Evolutionary conservation across 2,888 invertebrate species (phyloP).

Genomic region (Quadriops clusia): DNA sequence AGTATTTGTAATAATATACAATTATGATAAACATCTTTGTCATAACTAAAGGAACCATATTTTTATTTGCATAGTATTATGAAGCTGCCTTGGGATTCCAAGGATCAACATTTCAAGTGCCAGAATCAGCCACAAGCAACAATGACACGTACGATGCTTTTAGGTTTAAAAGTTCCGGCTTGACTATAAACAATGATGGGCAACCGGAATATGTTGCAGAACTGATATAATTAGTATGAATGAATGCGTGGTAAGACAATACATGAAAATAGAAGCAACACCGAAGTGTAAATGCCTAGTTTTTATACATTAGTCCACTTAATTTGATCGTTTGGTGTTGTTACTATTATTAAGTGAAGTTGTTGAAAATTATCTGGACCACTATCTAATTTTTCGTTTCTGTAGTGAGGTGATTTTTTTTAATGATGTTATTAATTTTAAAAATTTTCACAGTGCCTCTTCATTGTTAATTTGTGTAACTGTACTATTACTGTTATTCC

Average conservation of each 20-base stretch:
- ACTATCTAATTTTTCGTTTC: too few relatives aligned
- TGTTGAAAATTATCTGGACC: too few relatives aligned
- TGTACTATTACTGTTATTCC: too few relatives aligned
- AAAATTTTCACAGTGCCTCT: too few relatives aligned
- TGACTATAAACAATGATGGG: conserved; percentile 43
- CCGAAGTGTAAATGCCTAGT: too few relatives aligned
- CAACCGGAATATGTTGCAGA: conserved; percentile 50
- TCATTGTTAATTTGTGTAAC: too few relatives aligned
- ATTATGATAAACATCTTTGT: neutral
- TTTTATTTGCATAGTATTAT: conserved; percentile 39
- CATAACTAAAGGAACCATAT: neutral
- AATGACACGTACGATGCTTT: conserved; percentile 37
- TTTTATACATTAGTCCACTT: too few relatives aligned
- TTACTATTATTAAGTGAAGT: too few relatives aligned
- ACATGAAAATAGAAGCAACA: too few relatives aligned
- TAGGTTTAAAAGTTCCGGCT: conserved; percentile 35
- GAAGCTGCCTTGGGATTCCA: conserved; percentile 53
- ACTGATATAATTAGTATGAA: conserved; percentile 36
- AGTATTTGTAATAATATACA: conserved; percentile 18
- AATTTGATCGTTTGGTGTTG: too few relatives aligned
- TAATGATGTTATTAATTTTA: too few relatives aligned
- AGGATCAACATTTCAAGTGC: conserved; percentile 66
- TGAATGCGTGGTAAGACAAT: conserved; percentile 21
- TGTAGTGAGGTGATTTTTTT: too few relatives aligned
- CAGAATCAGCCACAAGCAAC: conserved; percentile 40